Conservation (phyloP, 2,888 invertebrate species). For the Trachelus troglodyta region DNA sequence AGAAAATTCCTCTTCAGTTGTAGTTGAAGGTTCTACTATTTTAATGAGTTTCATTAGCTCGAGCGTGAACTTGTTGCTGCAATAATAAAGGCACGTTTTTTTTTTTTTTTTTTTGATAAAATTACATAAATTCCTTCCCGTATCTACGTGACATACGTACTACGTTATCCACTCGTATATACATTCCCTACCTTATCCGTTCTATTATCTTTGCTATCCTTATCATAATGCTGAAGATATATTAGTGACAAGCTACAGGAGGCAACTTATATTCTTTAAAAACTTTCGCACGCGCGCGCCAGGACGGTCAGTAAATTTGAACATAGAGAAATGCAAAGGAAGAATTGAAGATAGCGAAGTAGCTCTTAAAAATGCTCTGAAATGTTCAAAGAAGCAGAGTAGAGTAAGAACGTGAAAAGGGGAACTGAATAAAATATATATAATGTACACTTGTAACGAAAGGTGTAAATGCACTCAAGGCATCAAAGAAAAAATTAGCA, state of each 20-base stretch:
- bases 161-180: neutral
- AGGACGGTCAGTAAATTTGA: neutral
- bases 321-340: neutral
- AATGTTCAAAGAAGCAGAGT: neutral
- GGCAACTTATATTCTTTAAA: neutral
- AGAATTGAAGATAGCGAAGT: neutral
- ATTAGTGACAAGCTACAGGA: neutral
- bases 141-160: neutral
- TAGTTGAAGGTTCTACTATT: neutral
- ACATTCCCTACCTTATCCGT: neutral
- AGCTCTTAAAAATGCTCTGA: neutral
- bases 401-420: neutral
- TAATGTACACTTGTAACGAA: neutral
- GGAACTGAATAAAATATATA: neutral
- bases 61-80: neutral
- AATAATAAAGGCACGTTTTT: neutral
- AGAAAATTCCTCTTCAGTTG: neutral
- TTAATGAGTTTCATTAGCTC: neutral
- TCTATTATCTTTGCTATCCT: neutral
- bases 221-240: neutral
- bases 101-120: neutral
- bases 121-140: neutral
- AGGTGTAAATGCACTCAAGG: neutral
- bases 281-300: neutral
- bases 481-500: neutral